Evolutionary conservation across 2,888 invertebrate species (phyloP).

Genomic region (Spatulosminthurus flaviceps): DNA sequence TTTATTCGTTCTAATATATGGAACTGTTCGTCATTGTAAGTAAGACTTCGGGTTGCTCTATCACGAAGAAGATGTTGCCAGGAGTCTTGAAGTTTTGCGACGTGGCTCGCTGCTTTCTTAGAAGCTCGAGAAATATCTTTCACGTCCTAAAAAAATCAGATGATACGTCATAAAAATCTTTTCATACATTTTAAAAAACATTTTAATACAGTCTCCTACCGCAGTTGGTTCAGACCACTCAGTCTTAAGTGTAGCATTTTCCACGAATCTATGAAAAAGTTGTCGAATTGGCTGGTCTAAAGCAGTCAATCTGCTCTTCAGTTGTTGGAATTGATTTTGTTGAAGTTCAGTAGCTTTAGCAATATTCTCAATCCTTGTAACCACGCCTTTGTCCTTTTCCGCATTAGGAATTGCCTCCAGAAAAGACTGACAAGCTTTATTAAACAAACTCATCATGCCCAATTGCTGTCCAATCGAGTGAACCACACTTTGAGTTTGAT

Average conservation of each 20-base stretch:
- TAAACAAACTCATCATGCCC: conserved; percentile 58
- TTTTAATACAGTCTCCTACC: background rate
- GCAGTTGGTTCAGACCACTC: conserved; percentile 72
- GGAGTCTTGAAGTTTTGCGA: conserved; percentile 81
- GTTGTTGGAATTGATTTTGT: conserved; percentile 67
- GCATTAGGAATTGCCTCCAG: conserved; percentile 37
- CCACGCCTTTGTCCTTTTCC: conserved; percentile 8
- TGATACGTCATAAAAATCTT: too few relatives aligned
- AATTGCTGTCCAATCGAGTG: conserved; percentile 66
- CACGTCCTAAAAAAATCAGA: too few relatives aligned
- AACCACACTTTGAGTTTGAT: conserved; percentile 69
- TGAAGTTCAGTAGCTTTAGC: conserved; percentile 66
- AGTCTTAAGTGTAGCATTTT: conserved; percentile 69
- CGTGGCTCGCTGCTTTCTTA: conserved; percentile 68
- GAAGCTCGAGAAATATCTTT: conserved; percentile 61
- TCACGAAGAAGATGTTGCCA: conserved; percentile 92
- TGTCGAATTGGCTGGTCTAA: conserved; percentile 75
- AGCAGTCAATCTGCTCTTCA: conserved; percentile 71
- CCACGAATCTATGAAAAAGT: conserved; percentile 73
- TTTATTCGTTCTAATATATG: conserved; percentile 79
- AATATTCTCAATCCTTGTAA: conserved; percentile 50
- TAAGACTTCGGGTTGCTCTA: conserved; percentile 84
- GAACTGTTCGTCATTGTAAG: conserved; percentile 95
- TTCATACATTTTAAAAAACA: too few relatives aligned
- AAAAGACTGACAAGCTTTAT: conserved; percentile 56